These are phyloP conservation scores for Neosalanx taihuensis DNA, from an alignment of 2,797 vertebrate species.

Conservation along the genomic window DNA sequence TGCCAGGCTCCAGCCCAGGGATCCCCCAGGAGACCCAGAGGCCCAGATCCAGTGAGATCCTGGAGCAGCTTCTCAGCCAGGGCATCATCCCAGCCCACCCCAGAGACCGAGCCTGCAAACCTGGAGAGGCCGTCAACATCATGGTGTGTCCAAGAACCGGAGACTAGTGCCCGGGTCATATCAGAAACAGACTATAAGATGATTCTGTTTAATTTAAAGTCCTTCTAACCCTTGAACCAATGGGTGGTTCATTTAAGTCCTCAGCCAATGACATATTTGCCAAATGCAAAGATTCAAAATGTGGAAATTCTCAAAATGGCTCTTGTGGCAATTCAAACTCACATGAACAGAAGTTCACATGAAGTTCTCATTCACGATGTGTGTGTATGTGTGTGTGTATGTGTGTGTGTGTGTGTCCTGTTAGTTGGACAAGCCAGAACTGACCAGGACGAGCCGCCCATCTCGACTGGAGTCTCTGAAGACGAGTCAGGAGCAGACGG, in stretches of 20 bases:
- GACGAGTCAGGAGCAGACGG: slow-evolving; percentile 53
- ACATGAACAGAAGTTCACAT: too few relatives aligned
- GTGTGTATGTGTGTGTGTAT: slow-evolving; percentile 12
- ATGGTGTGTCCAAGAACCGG: slow-evolving; percentile 59
- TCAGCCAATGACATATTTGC: too few relatives aligned
- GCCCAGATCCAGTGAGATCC: slow-evolving; percentile 76
- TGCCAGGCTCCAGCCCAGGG: slow-evolving; percentile 39
- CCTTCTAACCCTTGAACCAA: too few relatives aligned
- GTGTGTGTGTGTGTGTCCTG: slow-evolving; percentile 25
- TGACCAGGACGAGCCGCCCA: slow-evolving; percentile 66
- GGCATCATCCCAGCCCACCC: slow-evolving; percentile 78
- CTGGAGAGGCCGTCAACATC: slow-evolving; percentile 73
- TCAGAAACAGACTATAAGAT: too few relatives aligned
- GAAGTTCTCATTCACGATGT: slow-evolving; percentile 14
- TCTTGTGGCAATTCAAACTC: too few relatives aligned
- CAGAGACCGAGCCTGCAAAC: slow-evolving; percentile 50
- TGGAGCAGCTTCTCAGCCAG: slow-evolving; percentile 81
- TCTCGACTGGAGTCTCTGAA: slow-evolving; percentile 79
- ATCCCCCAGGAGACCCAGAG: slow-evolving; percentile 56
- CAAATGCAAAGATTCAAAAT: too few relatives aligned
- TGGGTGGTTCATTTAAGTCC: too few relatives aligned
- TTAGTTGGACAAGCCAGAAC: slow-evolving; percentile 65
- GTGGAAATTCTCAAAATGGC: too few relatives aligned
- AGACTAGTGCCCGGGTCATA: background rate
- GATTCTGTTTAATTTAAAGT: too few relatives aligned